Evolutionary conservation across 1,140 invertebrate genomes (phyloP).

Genomic region (Drosophila pseudoananassae): DNA sequence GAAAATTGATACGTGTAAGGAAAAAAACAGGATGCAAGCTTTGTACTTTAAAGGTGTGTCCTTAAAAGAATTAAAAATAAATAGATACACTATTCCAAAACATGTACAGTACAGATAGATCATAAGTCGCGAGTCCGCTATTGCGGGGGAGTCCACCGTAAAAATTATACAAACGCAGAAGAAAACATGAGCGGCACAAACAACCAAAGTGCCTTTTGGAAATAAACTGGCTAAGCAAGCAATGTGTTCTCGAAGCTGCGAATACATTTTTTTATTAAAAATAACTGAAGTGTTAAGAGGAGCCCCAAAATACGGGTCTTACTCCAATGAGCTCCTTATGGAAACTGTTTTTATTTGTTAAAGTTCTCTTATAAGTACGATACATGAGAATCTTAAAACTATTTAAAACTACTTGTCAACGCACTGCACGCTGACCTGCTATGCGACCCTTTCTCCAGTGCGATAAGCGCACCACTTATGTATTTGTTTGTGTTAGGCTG

Average conservation of each 20-base stretch:
- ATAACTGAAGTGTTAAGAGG: too few relatives aligned
- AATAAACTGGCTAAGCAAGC: conserved; percentile 56
- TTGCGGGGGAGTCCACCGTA: conserved; percentile 43
- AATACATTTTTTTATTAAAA: neutral
- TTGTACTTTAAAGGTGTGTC: conserved; percentile 62
- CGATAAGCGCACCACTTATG: too few relatives aligned
- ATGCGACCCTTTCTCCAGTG: too few relatives aligned
- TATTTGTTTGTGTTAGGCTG: too few relatives aligned
- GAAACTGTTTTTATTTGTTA: too few relatives aligned
- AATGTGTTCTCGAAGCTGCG: conserved; percentile 55
- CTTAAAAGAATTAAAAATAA: conserved; percentile 58
- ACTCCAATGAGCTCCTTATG: too few relatives aligned
- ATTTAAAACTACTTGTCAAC: too few relatives aligned
- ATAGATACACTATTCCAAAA: conserved; percentile 62
- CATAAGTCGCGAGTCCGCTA: conserved; percentile 19
- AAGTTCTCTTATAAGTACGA: too few relatives aligned
- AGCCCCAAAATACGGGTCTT: too few relatives aligned
- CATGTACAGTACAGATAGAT: conserved; percentile 59
- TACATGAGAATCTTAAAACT: too few relatives aligned
- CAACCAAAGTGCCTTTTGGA: conserved; percentile 35
- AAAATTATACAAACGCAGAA: conserved; percentile 53
- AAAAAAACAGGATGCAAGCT: conserved; percentile 37
- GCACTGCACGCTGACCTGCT: too few relatives aligned
- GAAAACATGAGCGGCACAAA: conserved; percentile 27
- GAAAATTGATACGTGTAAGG: conserved; percentile 27